Conservation (phyloP, 2,888 invertebrate species). For the Penaeus monodon region DNA sequence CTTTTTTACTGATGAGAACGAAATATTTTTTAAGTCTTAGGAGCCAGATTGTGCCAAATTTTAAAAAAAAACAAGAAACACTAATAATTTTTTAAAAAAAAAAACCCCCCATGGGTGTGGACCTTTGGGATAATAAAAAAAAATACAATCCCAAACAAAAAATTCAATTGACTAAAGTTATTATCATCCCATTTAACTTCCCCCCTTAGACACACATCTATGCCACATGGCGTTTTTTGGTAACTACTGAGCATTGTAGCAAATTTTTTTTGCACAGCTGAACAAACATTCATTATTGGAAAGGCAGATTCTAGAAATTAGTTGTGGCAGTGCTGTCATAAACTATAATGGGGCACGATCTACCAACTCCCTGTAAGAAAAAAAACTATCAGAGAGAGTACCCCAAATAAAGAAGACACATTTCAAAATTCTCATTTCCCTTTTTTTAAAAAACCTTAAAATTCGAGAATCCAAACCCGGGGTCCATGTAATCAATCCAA, state of each 20-base stretch:
- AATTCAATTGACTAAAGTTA: neutral
- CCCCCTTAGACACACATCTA: constrained; percentile 70
- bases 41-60: no score
- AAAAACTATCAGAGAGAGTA: neutral
- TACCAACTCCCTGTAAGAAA: constrained; percentile 52
- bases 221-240: constrained; percentile 97
- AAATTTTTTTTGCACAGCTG: constrained; percentile 85
- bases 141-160: no score
- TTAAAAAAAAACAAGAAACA: no score
- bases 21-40: neutral
- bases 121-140: no score
- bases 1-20: neutral
- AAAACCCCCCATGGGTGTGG: no score
- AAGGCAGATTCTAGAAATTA: constrained; percentile 94
- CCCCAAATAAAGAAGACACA: neutral
- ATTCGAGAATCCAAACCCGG: no score
- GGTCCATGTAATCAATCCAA: neutral
- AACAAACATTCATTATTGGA: constrained; percentile 81
- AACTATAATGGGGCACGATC: constrained; percentile 84
- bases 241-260: constrained; percentile 84
- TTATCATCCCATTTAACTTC: neutral
- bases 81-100: no score
- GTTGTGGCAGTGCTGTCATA: constrained; percentile 92
- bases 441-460: neutral
- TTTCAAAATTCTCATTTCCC: neutral